Evolutionary conservation across 2,797 vertebrate species (phyloP).

Genomic region (Ctenopoma multispine): DNA sequence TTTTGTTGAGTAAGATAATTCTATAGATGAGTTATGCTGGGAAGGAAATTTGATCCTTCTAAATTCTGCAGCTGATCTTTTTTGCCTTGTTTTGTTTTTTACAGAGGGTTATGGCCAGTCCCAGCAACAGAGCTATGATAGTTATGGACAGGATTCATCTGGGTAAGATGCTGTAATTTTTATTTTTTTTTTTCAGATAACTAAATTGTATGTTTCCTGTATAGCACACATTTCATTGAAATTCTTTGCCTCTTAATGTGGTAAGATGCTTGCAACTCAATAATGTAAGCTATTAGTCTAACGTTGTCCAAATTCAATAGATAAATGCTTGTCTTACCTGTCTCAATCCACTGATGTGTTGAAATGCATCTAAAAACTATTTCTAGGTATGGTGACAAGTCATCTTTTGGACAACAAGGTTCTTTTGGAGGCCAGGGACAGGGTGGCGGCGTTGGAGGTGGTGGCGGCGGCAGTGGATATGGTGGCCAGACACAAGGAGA

Average conservation of each 20-base stretch:
- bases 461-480: conserved; percentile 59
- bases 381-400: conserved; percentile 79
- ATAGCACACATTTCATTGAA: neutral
- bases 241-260: neutral
- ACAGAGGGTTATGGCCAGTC: conserved; percentile 74
- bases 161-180: conserved; percentile 72
- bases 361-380: neutral
- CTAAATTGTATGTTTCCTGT: too few relatives aligned
- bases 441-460: neutral
- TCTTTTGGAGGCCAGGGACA: conserved; percentile 43
- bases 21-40: too few relatives aligned
- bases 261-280: too few relatives aligned
- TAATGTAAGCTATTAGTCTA: too few relatives aligned
- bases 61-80: too few relatives aligned
- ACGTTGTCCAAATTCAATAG: too few relatives aligned
- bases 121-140: conserved; percentile 71
- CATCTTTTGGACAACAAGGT: conserved; percentile 54
- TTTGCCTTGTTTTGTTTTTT: neutral
- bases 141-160: conserved; percentile 74
- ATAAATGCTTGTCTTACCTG: too few relatives aligned
- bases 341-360: neutral
- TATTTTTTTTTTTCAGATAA: neutral
- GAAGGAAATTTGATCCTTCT: too few relatives aligned
- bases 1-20: too few relatives aligned
- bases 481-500: conserved; percentile 66